phyloP scores from a whole-genome alignment of 1,140 invertebrate genomes.

The Tetraneura akinire region DNA sequence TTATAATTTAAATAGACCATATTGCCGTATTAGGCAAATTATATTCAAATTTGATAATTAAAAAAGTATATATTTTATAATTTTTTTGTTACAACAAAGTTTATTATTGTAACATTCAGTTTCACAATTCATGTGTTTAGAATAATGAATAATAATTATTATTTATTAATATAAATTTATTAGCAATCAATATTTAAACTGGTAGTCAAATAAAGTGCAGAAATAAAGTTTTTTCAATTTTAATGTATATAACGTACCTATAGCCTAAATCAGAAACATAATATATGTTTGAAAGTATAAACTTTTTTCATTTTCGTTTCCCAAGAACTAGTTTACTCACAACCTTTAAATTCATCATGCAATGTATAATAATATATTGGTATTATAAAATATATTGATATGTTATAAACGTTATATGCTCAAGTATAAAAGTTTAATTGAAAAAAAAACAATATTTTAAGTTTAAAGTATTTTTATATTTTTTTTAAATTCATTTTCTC shows the following conservation, averaged over 20 bases:
- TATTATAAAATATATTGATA: not conserved
- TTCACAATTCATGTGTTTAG: too few relatives aligned
- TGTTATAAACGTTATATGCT: not conserved
- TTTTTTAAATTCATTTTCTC: not conserved
- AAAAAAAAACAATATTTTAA: not conserved
- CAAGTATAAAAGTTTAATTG: not conserved
- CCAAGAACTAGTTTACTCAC: not conserved
- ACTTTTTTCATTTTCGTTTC: slow-evolving; percentile 36
- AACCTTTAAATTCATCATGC: slow-evolving; percentile 13
- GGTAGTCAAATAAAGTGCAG: not conserved
- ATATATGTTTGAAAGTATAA: slow-evolving; percentile 28
- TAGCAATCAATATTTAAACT: slow-evolving; percentile 3
- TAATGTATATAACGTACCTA: slow-evolving; percentile 9
- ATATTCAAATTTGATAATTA: too few relatives aligned
- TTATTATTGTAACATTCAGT: too few relatives aligned
- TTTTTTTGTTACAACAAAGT: too few relatives aligned
- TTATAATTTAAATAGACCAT: too few relatives aligned
- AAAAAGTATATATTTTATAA: too few relatives aligned
- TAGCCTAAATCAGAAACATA: slow-evolving; percentile 18
- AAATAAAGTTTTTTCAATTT: slow-evolving; percentile 27
- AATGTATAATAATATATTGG: not conserved
- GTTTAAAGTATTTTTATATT: not conserved
- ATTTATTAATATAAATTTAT: too few relatives aligned
- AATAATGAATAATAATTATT: too few relatives aligned
- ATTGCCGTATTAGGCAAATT: too few relatives aligned